Base-by-base conservation (phyloP, 2,113 vertebrate species). In the Xyliphius kryptos region DNA sequence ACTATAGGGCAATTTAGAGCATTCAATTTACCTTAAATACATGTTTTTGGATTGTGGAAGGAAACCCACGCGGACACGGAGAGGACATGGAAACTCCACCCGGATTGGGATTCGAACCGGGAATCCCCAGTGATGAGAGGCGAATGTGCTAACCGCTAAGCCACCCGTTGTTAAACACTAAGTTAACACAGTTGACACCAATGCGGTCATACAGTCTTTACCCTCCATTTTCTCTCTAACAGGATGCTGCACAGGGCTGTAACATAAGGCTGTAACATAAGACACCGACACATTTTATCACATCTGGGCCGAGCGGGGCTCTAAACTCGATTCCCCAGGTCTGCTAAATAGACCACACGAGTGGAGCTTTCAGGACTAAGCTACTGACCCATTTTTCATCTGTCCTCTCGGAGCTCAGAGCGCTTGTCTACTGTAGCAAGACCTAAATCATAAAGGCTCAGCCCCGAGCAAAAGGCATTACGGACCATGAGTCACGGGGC, bases 341-440 rank as follows among this genome's bases (percentile, higher is more conserved):
- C 36, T 32, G 50, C 52, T 68, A 73, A 51, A 38, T 19, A 44
- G 43, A 51, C 50, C 61, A 16, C 66, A 64, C 43, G 60, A 56
- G 22, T 55, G 40, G 51, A 61, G 66, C 51, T 43, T 56, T 68
- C 61, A 56, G 14, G 49, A 56, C 37, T 15, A 40, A 46, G 44
- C 32, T 65, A 56, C 54, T 61, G 56, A 56, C n/a, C 57, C 56
- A 68, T 65, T 73, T 68, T 68, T 73, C 66, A 69, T 36, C 26
- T 7, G 22, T 56, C 52, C 61, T 69, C 41, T 38, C 38, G 37
- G 61, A 56, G 66, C 56, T 69, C 44, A 19, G 41, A 47, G 58
- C 56, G 46, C 62, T 60, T 12, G 32, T 11, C 36, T 53, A 47
- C 9, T 50, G 56, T 17, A 63, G 56, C 22, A 56, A 32, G 66